A percentile compares a stretch with the other conserved stretches of the same genome.
phyloP scores from a whole-genome alignment of 2,888 invertebrate species.

The Ochlodes sylvanus region DNA sequence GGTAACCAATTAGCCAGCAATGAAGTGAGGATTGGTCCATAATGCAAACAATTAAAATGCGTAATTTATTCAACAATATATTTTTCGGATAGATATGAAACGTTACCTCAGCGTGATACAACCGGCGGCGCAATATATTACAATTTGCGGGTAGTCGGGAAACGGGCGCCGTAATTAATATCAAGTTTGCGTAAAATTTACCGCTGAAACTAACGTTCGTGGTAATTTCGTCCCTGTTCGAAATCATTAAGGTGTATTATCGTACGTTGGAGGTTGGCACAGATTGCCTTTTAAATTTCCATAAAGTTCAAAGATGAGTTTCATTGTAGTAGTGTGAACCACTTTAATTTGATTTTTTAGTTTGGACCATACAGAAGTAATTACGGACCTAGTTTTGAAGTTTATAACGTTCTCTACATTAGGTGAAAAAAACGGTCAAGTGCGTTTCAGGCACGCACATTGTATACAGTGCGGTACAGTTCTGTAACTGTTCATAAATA shows the following conservation, averaged over 20 bases:
- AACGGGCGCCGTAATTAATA: constrained; percentile 73
- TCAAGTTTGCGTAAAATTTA: constrained; percentile 77
- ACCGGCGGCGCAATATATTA: constrained; percentile 50
- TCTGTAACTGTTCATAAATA: no score
- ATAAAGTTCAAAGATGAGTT: constrained; percentile 53
- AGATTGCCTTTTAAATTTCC: constrained; percentile 48
- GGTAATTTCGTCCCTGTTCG: constrained; percentile 53
- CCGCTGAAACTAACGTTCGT: constrained; percentile 40
- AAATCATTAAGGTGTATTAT: constrained; percentile 37
- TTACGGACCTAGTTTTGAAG: no score
- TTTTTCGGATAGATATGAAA: constrained; percentile 38
- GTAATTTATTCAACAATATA: constrained; percentile 35
- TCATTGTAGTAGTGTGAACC: constrained; percentile 47
- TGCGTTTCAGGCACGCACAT: no score
- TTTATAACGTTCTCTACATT: neutral
- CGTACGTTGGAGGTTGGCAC: constrained; percentile 13
- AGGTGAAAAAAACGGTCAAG: no score
- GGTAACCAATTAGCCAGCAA: neutral
- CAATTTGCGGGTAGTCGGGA: constrained; percentile 59
- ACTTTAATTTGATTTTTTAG: constrained; percentile 20
- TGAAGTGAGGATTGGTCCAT: constrained; percentile 4
- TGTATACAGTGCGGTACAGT: no score
- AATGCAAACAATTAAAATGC: constrained; percentile 12
- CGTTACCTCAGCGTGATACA: constrained; percentile 44
- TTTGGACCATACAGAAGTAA: neutral